Evolutionary conservation across 2,888 invertebrate genomes (phyloP).

Genomic region (Cylindroiulus punctatus): DNA sequence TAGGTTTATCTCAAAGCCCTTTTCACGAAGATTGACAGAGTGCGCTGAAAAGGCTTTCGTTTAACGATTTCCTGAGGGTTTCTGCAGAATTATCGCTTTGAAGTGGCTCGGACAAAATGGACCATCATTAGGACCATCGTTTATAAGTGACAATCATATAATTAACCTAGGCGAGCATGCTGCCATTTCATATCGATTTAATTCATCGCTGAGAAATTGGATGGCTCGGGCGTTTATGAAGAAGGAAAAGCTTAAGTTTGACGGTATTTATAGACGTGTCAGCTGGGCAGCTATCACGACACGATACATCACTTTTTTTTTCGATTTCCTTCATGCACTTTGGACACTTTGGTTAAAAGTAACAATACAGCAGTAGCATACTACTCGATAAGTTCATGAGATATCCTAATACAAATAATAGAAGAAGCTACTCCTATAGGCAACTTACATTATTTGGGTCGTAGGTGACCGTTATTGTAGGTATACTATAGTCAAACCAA

Average conservation of each 20-base stretch:
- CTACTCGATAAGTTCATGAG: neutral
- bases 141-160: conserved; percentile 22
- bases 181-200: conserved; percentile 14
- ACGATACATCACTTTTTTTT: neutral
- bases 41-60: neutral
- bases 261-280: neutral
- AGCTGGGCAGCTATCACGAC: neutral
- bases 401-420: too few relatives aligned
- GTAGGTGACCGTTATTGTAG: neutral
- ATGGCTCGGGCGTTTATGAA: neutral
- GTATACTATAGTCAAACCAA: too few relatives aligned
- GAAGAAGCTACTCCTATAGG: neutral
- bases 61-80: neutral
- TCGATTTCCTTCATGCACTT: neutral
- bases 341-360: conserved; percentile 32
- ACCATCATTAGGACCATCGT: neutral
- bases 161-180: neutral
- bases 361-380: neutral
- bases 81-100: conserved; percentile 4
- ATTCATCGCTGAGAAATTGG: neutral
- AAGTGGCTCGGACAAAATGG: neutral
- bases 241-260: neutral
- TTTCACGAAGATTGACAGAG: neutral
- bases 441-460: neutral
- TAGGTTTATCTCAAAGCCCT: neutral